Base-by-base conservation (phyloP, 2,797 vertebrate genomes). In the Gymnocypris eckloni region DNA sequence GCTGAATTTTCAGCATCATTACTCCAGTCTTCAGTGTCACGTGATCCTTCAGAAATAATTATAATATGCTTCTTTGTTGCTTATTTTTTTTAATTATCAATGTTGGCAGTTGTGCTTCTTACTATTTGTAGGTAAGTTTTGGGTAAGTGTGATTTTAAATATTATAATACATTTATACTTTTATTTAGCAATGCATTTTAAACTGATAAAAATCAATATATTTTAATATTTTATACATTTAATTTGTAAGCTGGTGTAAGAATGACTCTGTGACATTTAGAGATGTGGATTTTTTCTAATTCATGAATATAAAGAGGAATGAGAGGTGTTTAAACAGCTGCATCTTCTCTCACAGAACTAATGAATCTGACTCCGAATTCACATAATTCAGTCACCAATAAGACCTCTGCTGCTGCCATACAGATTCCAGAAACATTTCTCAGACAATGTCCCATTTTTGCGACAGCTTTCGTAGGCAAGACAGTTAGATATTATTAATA, bases 251-350 rank as follows among this genome's bases (percentile, higher is more conserved):
- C 12, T 64, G 12, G 15, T 28, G 4, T 64, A 64, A 28, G 61
- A 64, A 64, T 64, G 12, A 15, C 25, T 13, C 12, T 64, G 25
- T 64, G 61, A 12, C 5, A 75, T 82, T 50, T 72, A n/a, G 37
- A 66, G 52, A 76, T 33, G 71, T 79, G 84, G 82, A 86, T 85
- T 43, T 0, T 28, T 50, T 79, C 18, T 70, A 69, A 41, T 56
- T 73, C 25, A 48, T 70, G 69, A 86, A 75, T 39, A 28, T 41
- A 59, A 13, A 78, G 45, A 83, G 76, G 71, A 84, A 79, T 39
- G 16, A 41, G 16, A 83, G 73, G 81, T 86, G 83, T 90, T 89
- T 87, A 64, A 90, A 80, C 87, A 90, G 89, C 87, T 83, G 88
- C 81, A 75, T 81, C 79, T 81, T 84, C 70, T 89, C 66, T 78